Conservation (phyloP, 2,888 invertebrate genomes). For the Lithodes maja region DNA sequence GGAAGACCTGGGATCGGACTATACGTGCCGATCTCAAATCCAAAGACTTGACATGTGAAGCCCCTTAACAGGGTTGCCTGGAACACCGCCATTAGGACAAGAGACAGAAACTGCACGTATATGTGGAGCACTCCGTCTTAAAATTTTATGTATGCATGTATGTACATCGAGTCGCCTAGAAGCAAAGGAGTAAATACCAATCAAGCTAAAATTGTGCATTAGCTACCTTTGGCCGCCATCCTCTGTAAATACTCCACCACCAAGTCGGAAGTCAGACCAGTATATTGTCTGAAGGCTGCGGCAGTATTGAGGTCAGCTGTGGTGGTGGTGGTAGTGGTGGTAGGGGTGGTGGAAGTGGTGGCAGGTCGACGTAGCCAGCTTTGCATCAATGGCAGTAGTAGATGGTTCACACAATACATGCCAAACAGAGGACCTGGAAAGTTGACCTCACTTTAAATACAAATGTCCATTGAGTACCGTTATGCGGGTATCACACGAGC, state of each 20-base stretch:
- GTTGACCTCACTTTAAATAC: background rate
- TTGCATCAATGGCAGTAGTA: slow-evolving; percentile 93
- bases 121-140: no score
- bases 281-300: slow-evolving; percentile 95
- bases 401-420: slow-evolving; percentile 92
- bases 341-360: slow-evolving; percentile 81
- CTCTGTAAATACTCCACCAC: slow-evolving; percentile 85
- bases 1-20: no score
- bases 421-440: slow-evolving; percentile 88
- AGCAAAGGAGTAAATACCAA: background rate
- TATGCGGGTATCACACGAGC: no score
- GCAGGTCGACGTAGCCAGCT: slow-evolving; percentile 87
- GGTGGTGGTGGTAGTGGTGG: slow-evolving; percentile 91
- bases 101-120: no score
- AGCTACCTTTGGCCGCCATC: slow-evolving; percentile 34
- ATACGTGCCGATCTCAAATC: no score
- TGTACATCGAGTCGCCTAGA: no score
- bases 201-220: background rate
- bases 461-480: no score
- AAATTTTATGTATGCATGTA: no score
- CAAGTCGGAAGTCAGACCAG: slow-evolving; percentile 92
- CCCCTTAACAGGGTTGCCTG: no score
- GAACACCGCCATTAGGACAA: no score
- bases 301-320: slow-evolving; percentile 91
- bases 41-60: no score